Conservation (phyloP, 2,888 invertebrate species). For the Cryptocephalus primarius region DNA sequence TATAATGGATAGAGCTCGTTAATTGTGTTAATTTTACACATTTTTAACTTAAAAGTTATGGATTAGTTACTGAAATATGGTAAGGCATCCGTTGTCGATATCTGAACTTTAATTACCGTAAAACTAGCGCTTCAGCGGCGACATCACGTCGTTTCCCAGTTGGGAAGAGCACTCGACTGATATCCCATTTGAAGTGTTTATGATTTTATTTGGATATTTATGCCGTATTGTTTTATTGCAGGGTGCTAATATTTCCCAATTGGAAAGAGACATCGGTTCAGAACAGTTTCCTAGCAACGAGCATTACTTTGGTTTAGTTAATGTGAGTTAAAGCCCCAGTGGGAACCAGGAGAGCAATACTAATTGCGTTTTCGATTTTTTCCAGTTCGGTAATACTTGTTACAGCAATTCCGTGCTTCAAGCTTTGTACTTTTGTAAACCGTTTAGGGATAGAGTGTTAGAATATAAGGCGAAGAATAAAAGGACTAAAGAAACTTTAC, state of each 20-base stretch:
- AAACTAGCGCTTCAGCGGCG: too few species aligned
- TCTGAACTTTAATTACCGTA: neutral
- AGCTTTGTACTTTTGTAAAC: conserved; percentile 98
- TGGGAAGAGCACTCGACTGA: too few species aligned
- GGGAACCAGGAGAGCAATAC: conserved; percentile 3
- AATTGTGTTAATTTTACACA: conserved; percentile 32
- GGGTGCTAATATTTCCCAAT: conserved; percentile 98
- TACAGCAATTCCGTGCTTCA: conserved; percentile 99
- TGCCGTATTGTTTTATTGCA: conserved; percentile 35
- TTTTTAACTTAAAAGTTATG: conserved; percentile 36
- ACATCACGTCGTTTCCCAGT: too few species aligned
- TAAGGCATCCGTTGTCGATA: conserved; percentile 15
- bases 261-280: conserved; percentile 98
- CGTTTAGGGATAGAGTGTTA: conserved; percentile 96
- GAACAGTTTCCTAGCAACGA: conserved; percentile 98
- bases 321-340: conserved; percentile 58
- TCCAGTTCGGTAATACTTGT: conserved; percentile 98
- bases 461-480: conserved; percentile 96
- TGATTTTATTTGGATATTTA: too few species aligned
- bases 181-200: too few species aligned
- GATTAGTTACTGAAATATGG: conserved; percentile 38
- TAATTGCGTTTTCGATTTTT: conserved; percentile 5
- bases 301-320: conserved; percentile 98
- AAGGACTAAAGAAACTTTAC: conserved; percentile 89
- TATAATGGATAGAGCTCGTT: conserved; percentile 35